Evolutionary conservation across 2,888 invertebrate genomes (phyloP).

Genomic region (Xylota sylvarum): DNA sequence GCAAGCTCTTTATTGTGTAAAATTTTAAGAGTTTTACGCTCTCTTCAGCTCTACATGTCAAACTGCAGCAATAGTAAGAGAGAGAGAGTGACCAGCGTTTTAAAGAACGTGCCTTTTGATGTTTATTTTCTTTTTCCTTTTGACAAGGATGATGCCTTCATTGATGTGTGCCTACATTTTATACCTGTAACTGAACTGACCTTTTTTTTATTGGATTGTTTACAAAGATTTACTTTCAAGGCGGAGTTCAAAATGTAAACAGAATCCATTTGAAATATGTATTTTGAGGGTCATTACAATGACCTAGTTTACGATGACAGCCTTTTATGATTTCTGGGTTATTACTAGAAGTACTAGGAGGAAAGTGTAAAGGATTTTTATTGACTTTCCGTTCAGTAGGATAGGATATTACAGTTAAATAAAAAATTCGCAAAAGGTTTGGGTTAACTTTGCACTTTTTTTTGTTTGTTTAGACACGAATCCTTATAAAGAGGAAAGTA

Average conservation of each 20-base stretch:
- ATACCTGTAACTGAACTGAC: constrained; percentile 54
- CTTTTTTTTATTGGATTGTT: constrained; percentile 66
- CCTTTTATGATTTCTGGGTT: neutral
- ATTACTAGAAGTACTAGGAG: neutral
- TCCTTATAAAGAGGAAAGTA: no score
- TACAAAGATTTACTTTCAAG: constrained; percentile 55
- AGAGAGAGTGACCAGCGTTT: neutral
- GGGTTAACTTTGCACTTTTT: no score
- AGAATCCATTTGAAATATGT: constrained; percentile 41
- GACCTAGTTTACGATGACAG: constrained; percentile 45
- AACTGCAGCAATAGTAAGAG: neutral
- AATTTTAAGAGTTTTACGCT: neutral
- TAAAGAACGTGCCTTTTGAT: constrained; percentile 27
- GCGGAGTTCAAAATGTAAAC: constrained; percentile 69
- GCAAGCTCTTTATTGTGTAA: neutral
- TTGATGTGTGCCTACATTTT: constrained; percentile 43
- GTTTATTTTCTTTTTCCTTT: constrained; percentile 28
- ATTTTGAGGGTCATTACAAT: constrained; percentile 42
- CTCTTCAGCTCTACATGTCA: neutral
- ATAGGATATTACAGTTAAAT: no score
- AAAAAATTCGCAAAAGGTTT: no score
- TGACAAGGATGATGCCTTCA: constrained; percentile 54
- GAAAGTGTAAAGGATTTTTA: neutral
- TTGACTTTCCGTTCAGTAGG: neutral
- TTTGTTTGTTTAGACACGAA: no score